These are phyloP conservation scores for Gorsachius magnificus DNA, from an alignment of 2,797 vertebrate genomes.

Conservation along the genomic window DNA sequence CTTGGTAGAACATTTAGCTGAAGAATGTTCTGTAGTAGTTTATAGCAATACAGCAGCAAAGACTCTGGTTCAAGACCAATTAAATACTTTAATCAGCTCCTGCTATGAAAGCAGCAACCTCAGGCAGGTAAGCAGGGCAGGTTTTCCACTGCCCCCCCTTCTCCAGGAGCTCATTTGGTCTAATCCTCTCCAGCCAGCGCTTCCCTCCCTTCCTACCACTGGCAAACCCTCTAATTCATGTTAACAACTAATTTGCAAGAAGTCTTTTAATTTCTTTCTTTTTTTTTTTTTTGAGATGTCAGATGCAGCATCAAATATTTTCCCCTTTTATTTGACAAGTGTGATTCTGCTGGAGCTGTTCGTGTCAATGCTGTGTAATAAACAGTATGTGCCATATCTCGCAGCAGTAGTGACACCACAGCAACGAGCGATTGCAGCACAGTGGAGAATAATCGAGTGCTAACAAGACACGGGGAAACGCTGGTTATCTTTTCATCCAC, in stretches of 20 bases:
- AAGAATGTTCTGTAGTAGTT: neutral
- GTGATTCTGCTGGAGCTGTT: neutral
- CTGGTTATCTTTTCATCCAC: neutral
- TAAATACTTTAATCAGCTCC: neutral
- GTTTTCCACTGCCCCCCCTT: neutral
- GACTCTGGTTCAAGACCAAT: neutral
- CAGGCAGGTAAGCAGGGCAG: neutral
- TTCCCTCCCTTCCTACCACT: neutral
- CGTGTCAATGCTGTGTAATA: neutral
- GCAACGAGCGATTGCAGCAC: neutral
- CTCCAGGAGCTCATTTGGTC: neutral
- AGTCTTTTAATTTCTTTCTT: neutral
- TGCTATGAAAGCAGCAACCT: neutral
- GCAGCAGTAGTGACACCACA: neutral
- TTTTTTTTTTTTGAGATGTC: neutral
- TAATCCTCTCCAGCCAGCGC: neutral
- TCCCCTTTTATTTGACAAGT: neutral
- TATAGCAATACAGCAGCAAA: neutral
- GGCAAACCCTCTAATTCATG: neutral
- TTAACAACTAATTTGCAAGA: neutral
- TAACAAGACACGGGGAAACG: fast-evolving
- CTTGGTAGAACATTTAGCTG: neutral
- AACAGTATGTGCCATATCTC: neutral
- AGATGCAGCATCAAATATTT: neutral
- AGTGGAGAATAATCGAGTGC: fast-evolving